Conservation (phyloP, 1,140 invertebrate species). For the Colletes latitarsis region DNA sequence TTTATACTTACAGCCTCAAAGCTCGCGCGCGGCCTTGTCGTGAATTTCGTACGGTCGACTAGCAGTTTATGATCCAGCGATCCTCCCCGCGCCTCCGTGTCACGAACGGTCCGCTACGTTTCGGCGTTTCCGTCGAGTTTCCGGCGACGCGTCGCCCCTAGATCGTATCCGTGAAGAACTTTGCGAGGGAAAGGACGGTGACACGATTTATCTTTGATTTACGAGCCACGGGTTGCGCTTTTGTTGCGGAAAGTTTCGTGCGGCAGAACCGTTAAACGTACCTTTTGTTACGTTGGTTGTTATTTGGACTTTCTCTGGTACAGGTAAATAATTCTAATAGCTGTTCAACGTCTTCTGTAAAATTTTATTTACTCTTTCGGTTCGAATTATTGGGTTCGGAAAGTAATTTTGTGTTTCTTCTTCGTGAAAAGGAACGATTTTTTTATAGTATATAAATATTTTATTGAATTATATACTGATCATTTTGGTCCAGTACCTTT, state of each 20-base stretch:
- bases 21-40: background rate
- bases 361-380: too few species aligned
- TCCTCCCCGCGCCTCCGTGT: background rate
- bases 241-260: background rate
- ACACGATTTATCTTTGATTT: slow-evolving; percentile 20
- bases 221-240: slow-evolving; percentile 11
- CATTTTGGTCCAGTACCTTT: too few species aligned
- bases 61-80: slow-evolving; percentile 33
- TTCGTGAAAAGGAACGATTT: too few species aligned
- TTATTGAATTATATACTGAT: too few species aligned
- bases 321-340: too few species aligned
- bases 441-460: too few species aligned
- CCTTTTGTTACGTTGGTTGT: too few species aligned
- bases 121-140: slow-evolving; percentile 20
- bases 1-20: slow-evolving; percentile 47
- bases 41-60: slow-evolving; percentile 18
- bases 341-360: too few species aligned
- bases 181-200: background rate
- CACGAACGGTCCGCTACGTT: background rate
- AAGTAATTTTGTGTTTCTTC: too few species aligned
- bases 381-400: too few species aligned
- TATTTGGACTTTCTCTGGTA: too few species aligned
- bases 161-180: slow-evolving; percentile 3
- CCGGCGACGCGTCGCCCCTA: background rate
- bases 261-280: too few species aligned